Conservation (phyloP, 2,888 invertebrate genomes). For the Micropterix aruncella region DNA sequence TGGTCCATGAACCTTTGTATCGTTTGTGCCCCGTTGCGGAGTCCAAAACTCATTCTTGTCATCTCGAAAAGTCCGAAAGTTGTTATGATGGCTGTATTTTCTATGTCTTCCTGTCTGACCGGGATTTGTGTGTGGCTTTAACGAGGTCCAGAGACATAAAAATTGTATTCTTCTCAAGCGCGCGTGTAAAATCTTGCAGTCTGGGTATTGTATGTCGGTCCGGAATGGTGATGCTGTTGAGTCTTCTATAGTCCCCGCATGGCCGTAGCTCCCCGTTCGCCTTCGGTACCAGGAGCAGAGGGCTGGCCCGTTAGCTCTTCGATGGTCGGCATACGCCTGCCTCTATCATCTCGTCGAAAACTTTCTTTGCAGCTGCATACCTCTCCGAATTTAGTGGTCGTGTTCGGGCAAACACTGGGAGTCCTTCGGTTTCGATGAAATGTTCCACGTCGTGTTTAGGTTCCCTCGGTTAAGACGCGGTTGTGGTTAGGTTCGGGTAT, state of each 20-base stretch:
- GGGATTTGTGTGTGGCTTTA: slow-evolving; percentile 20
- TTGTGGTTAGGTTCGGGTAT: no score
- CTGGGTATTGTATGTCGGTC: slow-evolving; percentile 18
- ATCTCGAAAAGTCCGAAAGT: slow-evolving; percentile 19
- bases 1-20: slow-evolving; percentile 17
- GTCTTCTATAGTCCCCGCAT: no score
- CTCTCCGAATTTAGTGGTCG: no score
- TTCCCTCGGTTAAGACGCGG: no score
- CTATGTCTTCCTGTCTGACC: slow-evolving; percentile 16
- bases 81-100: slow-evolving; percentile 19
- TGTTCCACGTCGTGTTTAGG: no score
- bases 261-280: slow-evolving; percentile 13
- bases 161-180: slow-evolving; percentile 12
- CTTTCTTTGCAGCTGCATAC: no score
- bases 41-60: slow-evolving; percentile 18
- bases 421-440: no score
- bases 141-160: slow-evolving; percentile 16
- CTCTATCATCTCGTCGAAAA: slow-evolving; percentile 19
- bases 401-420: no score
- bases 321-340: slow-evolving; percentile 23
- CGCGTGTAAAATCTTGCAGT: slow-evolving; percentile 15
- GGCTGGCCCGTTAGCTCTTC: slow-evolving; percentile 21
- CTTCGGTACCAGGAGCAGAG: slow-evolving; percentile 16
- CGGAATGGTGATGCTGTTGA: slow-evolving; percentile 17
- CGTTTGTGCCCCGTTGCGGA: slow-evolving; percentile 18